phyloP scores from a whole-genome alignment of 2,888 invertebrate species.

The Chironomus riparius region DNA sequence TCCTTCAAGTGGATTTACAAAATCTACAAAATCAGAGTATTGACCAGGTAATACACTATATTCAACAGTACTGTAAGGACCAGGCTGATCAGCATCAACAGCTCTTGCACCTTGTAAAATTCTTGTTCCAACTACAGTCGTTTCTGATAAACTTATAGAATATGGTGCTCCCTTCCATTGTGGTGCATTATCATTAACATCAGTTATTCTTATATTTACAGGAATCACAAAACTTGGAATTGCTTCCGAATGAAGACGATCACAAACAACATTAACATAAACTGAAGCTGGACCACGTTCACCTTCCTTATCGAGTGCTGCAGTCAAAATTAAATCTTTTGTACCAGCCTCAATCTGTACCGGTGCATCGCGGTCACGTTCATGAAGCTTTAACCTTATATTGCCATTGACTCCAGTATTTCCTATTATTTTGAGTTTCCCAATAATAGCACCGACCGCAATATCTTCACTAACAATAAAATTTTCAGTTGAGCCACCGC shows the following conservation, averaged over 20 bases:
- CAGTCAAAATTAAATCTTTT: slow-evolving; percentile 69
- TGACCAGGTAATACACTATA: slow-evolving; percentile 74
- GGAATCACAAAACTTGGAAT: slow-evolving; percentile 44
- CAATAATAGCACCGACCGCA: slow-evolving; percentile 68
- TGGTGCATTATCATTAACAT: slow-evolving; percentile 86
- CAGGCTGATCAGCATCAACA: slow-evolving; percentile 75
- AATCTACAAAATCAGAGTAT: slow-evolving; percentile 69
- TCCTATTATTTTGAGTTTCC: slow-evolving; percentile 69
- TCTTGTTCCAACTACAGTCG: slow-evolving; percentile 55
- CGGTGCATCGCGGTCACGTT: slow-evolving; percentile 67
- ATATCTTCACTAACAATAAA: slow-evolving; percentile 83
- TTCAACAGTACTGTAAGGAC: slow-evolving; percentile 77
- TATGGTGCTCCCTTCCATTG: slow-evolving; percentile 74
- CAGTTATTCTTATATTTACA: slow-evolving; percentile 60
- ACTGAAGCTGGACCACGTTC: slow-evolving; percentile 72
- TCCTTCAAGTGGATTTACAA: slow-evolving; percentile 78
- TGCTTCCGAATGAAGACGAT: slow-evolving; percentile 64
- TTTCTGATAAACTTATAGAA: slow-evolving; percentile 73
- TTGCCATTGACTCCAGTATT: slow-evolving; percentile 66
- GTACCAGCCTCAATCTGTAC: slow-evolving; percentile 66
- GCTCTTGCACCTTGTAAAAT: slow-evolving; percentile 50
- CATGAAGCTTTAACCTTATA: slow-evolving; percentile 68
- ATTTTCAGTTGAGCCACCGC: slow-evolving; percentile 83
- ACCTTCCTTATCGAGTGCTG: slow-evolving; percentile 77
- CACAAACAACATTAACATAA: slow-evolving; percentile 78